Evolutionary conservation across 2,888 invertebrate genomes (phyloP).

Genomic region (Clusia tigrina): DNA sequence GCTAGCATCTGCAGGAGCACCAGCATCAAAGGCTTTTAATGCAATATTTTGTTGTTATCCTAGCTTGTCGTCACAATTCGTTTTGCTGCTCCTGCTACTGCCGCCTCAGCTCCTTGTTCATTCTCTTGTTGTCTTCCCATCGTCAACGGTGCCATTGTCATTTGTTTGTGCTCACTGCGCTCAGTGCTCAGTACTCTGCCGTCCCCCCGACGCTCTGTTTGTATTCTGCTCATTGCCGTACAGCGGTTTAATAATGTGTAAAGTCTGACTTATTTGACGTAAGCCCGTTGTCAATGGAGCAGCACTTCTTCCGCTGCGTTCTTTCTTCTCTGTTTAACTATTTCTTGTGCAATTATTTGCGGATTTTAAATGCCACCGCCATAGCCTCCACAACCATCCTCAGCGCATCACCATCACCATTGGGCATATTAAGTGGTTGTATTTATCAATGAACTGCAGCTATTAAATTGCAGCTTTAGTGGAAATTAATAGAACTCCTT

Average conservation of each 20-base stretch:
- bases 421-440: too few species aligned
- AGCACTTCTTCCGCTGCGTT: not conserved
- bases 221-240: slow-evolving; percentile 38
- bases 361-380: slow-evolving; percentile 20
- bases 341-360: slow-evolving; percentile 26
- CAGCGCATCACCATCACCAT: too few species aligned
- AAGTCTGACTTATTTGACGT: slow-evolving; percentile 57
- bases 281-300: slow-evolving; percentile 32
- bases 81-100: slow-evolving; percentile 24
- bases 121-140: not conserved
- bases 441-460: too few species aligned
- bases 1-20: too few species aligned
- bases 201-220: not conserved
- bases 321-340: not conserved
- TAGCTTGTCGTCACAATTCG: slow-evolving; percentile 21
- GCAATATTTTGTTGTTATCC: slow-evolving; percentile 27
- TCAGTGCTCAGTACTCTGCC: not conserved
- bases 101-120: slow-evolving; percentile 8
- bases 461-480: too few species aligned
- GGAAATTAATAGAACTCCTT: too few species aligned
- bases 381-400: too few species aligned
- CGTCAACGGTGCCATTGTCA: not conserved
- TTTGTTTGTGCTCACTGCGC: too few species aligned
- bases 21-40: not conserved
- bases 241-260: slow-evolving; percentile 59